Conservation (phyloP, 1,140 invertebrate genomes). For the Radopholus similis region DNA sequence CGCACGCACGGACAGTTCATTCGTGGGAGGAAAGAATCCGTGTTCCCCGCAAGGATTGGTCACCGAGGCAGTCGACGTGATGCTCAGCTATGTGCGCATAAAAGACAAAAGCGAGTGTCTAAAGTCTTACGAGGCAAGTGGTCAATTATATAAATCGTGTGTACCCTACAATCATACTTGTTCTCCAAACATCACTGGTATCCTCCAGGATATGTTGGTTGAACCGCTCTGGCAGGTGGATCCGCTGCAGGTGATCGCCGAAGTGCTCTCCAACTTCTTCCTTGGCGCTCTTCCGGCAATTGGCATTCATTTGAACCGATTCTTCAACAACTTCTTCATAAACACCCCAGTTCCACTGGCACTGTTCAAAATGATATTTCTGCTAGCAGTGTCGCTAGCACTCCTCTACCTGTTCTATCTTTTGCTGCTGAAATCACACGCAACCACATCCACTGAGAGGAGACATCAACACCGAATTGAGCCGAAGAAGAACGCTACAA, state of each 20-base stretch:
- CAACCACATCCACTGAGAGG: not conserved
- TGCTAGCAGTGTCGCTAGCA: conserved; percentile 30
- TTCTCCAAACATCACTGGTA: too few relatives aligned
- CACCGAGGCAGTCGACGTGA: conserved; percentile 34
- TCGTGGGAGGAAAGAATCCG: not conserved
- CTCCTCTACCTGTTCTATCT: not conserved
- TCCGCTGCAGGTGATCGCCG: conserved; percentile 38
- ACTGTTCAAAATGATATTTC: conserved; percentile 32
- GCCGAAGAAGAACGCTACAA: not conserved
- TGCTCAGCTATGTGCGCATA: conserved; percentile 43
- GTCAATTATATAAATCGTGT: not conserved
- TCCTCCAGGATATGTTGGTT: conserved; percentile 41
- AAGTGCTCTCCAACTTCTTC: conserved; percentile 40
- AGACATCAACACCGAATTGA: not conserved
- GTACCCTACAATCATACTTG: not conserved
- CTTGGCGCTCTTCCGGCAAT: conserved; percentile 30
- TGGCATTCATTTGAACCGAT: conserved; percentile 37
- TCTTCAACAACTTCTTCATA: conserved; percentile 44
- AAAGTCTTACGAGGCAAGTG: conserved; percentile 35
- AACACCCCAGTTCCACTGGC: conserved; percentile 38
- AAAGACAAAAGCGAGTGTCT: conserved; percentile 43
- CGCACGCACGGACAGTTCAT: conserved; percentile 9
- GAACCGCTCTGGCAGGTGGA: conserved; percentile 40
- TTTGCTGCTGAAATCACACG: not conserved
- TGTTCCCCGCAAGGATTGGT: conserved; percentile 38